These are phyloP conservation scores for Balaeniceps rex DNA, from an alignment of 2,113 vertebrate genomes.

Conservation along the genomic window DNA sequence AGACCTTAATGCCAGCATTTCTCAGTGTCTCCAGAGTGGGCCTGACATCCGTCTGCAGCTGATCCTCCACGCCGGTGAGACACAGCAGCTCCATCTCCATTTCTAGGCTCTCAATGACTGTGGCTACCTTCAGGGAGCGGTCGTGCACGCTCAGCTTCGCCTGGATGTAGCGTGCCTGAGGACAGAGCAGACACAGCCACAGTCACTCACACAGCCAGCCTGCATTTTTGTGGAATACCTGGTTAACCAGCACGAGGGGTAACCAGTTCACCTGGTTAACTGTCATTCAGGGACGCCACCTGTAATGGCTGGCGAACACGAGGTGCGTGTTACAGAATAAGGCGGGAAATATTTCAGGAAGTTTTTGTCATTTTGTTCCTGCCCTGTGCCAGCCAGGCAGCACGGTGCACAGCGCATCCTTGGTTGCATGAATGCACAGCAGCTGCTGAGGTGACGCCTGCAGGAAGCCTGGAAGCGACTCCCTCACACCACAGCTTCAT, in stretches of 20 bases:
- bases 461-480: not conserved
- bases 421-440: not conserved
- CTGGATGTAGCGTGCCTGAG: conserved; percentile 90
- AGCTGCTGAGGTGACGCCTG: not conserved
- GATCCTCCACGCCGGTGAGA: conserved; percentile 94
- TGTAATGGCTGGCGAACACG: accelerated
- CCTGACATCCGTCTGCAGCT: conserved; percentile 91
- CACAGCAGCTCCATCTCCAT: conserved; percentile 99
- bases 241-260: not conserved
- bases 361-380: not conserved
- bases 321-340: not conserved
- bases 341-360: not conserved
- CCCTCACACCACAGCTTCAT: not conserved
- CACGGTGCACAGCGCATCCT: not conserved
- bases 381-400: not conserved
- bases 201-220: not conserved
- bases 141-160: conserved; percentile 96
- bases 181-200: conserved; percentile 1
- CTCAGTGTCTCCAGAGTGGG: conserved; percentile 94
- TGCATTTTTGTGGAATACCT: not conserved
- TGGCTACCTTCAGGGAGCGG: conserved; percentile 95
- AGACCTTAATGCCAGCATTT: conserved; percentile 96
- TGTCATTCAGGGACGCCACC: not conserved
- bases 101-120: conserved; percentile 95
- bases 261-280: not conserved